Base-by-base conservation (phyloP, 2,797 vertebrate genomes). In the Sphenopsis melanotis region DNA sequence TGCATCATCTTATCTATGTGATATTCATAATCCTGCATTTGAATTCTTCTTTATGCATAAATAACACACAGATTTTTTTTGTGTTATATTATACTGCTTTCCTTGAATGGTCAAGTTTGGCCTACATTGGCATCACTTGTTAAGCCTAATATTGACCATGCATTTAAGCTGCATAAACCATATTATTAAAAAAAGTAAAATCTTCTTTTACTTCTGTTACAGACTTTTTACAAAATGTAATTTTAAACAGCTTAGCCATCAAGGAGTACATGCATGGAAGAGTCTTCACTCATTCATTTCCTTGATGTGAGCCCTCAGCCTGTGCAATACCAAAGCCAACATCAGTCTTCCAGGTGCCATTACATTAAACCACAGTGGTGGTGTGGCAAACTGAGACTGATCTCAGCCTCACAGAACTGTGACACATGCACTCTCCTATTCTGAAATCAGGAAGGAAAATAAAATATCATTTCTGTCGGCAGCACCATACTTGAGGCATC, bases 311-410 rank as follows among this genome's bases (percentile, higher is more conserved):
- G 27, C 15, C 10, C n/a, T 39, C 22, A 39, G 8, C 7, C 37
- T 0, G 0, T 50, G 44, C 17, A 36, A 15, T 27, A 32, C 21
- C 57, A 68, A 60, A 11, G 39, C 18, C n/a, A 34, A 49, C 7
- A n/a, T 81, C 41, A 44, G 29, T 47, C 37, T 71, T 59, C 8
- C 22, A 55, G 17, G 15, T 42, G 34, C 12, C 24, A 32, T 37
- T 16, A 56, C 16, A 37, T 52, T n/a, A 56, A 59, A 71, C 5
- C 9, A 20, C 15, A 36, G 23, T 0, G 3, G 26, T 34, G 17
- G 4, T 29, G 17, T 15, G 52, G n/a, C 47, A 74, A 60, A 74
- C 15, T 16, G 17, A 6, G 42, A 14, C 36, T 52, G 39, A 47
- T 47, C 32, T n/a, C 34, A 56, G 37, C 18, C 56, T 42, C n/a